phyloP scores from a whole-genome alignment of 2,797 vertebrate genomes.

The Fistularia commersonii region DNA sequence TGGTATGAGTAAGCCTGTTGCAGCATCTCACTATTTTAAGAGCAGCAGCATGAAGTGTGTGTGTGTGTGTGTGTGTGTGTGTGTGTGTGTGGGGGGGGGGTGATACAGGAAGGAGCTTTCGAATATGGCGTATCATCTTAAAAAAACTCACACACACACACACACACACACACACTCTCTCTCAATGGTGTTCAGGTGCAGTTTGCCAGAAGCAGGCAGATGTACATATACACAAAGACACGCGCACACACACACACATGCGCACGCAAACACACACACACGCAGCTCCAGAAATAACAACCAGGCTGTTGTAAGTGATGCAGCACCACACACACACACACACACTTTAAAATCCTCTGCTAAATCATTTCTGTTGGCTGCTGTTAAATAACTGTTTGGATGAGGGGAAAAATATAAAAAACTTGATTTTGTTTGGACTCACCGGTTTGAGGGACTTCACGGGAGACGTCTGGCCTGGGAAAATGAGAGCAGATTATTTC shows the following conservation, averaged over 20 bases:
- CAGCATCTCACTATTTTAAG: conserved; percentile 45
- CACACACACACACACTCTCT: too few species aligned
- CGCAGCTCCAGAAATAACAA: conserved; percentile 60
- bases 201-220: conserved; percentile 55
- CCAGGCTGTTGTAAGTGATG: conserved; percentile 50
- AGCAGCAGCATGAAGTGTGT: conserved; percentile 20
- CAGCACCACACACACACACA: too few species aligned
- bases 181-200: conserved; percentile 44
- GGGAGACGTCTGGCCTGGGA: conserved; percentile 91
- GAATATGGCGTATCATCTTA: conserved; percentile 52
- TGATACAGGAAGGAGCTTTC: conserved; percentile 46
- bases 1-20: conserved; percentile 46
- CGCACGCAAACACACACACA: conserved; percentile 33
- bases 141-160: conserved; percentile 41
- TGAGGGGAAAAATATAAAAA: neutral
- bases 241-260: too few species aligned
- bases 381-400: too few species aligned
- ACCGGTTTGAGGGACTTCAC: conserved; percentile 88
- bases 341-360: too few species aligned
- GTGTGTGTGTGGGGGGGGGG: too few species aligned
- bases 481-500: conserved; percentile 14
- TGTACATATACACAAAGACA: too few species aligned
- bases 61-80: too few species aligned
- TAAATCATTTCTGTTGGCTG: too few species aligned
- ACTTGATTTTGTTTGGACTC: conserved; percentile 35